Evolutionary conservation across 2,797 vertebrate species (phyloP).

Genomic region (Malacoraja senta): DNA sequence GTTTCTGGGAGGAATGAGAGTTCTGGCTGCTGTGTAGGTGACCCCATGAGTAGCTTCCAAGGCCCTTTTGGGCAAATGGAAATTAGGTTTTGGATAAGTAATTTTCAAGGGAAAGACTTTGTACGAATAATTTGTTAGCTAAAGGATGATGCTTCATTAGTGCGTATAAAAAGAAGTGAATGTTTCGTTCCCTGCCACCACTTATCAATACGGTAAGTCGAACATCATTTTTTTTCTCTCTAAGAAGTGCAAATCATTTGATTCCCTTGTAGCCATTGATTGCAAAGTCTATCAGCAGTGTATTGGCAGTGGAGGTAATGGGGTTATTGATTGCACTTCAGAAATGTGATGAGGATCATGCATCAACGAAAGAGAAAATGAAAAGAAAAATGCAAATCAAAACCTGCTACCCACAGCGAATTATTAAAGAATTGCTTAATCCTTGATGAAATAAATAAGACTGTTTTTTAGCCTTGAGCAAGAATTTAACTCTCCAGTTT

Average conservation of each 20-base stretch:
- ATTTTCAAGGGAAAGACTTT: not conserved
- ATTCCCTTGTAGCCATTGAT: constrained; percentile 32
- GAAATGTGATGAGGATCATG: not conserved
- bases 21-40: not conserved
- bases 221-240: not conserved
- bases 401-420: not conserved
- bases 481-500: not conserved
- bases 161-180: not conserved
- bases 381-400: constrained; percentile 27
- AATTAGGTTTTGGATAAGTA: not conserved
- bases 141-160: not conserved
- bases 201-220: not conserved
- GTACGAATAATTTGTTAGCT: not conserved
- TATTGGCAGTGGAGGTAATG: constrained; percentile 19
- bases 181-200: not conserved
- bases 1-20: not conserved
- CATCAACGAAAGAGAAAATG: constrained; percentile 12
- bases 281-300: constrained; percentile 28
- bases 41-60: not conserved
- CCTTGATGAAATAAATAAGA: not conserved
- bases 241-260: constrained; percentile 34
- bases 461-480: not conserved
- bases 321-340: constrained; percentile 35
- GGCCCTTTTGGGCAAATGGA: not conserved
- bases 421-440: not conserved